Evolutionary conservation across 2,113 vertebrate species (phyloP).

Genomic region (Pseudorhombus dupliciocellatus): DNA sequence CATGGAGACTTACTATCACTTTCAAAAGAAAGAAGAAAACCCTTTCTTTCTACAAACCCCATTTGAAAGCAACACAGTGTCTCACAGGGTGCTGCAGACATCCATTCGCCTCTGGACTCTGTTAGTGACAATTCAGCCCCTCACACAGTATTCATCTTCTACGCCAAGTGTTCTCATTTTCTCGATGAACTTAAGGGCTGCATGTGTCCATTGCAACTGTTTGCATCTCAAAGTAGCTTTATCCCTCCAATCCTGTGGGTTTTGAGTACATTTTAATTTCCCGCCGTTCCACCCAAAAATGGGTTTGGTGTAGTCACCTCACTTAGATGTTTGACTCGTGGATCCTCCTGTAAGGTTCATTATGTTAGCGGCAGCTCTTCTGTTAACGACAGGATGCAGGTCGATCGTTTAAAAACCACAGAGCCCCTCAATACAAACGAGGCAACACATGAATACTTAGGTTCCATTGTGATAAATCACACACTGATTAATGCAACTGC

Average conservation of each 20-base stretch:
- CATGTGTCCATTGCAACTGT: conserved; percentile 58
- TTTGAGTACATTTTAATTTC: conserved; percentile 1
- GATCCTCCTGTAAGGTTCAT: conserved; percentile 5
- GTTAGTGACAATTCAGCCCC: too few species aligned
- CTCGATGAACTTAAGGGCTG: conserved; percentile 17
- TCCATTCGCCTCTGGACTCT: too few species aligned
- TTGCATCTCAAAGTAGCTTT: conserved; percentile 44
- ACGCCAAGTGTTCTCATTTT: conserved; percentile 16
- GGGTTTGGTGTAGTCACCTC: neutral
- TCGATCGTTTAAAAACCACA: conserved; percentile 23
- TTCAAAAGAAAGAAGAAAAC: too few species aligned
- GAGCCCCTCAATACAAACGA: neutral
- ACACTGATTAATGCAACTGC: conserved; percentile 28
- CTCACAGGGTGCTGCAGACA: too few species aligned
- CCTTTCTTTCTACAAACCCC: too few species aligned
- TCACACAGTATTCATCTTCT: neutral
- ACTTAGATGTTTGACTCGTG: neutral
- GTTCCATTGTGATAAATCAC: conserved; percentile 12
- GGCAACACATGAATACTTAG: neutral
- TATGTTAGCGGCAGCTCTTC: conserved; percentile 14
- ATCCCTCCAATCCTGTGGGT: neutral
- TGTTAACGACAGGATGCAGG: conserved; percentile 21
- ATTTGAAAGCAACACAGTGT: too few species aligned
- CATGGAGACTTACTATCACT: conserved; percentile 9
- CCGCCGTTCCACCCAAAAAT: neutral